phyloP scores from a whole-genome alignment of 2,888 invertebrate species.

The Lydus trimaculatus region DNA sequence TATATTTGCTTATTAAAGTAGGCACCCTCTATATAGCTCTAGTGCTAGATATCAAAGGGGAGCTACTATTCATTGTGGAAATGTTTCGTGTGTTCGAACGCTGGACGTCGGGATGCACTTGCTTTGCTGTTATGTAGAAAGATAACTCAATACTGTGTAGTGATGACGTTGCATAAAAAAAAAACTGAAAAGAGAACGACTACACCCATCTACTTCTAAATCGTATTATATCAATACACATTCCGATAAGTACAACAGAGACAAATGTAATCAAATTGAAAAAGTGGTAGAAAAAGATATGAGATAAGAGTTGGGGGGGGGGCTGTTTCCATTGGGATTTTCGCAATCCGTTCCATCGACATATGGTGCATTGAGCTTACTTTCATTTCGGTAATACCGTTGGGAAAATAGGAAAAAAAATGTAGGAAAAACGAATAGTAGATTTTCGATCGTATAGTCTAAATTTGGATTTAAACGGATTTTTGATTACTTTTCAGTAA shows the following conservation, averaged over 20 bases:
- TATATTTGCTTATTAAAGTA: conserved; percentile 57
- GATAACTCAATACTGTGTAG: neutral
- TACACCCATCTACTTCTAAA: neutral
- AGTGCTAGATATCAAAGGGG: conserved; percentile 41
- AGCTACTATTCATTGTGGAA: conserved; percentile 53
- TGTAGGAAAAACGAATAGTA: neutral
- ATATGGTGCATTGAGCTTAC: conserved; percentile 1
- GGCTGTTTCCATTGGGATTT: conserved; percentile 1
- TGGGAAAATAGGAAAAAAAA: neutral
- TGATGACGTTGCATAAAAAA: conserved; percentile 1
- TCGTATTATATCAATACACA: neutral
- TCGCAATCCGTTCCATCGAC: conserved; percentile 1
- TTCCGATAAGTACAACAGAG: neutral
- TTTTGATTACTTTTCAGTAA: neutral
- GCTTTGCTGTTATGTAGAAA: conserved; percentile 14
- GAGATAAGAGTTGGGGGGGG: neutral
- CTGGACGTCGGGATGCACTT: conserved; percentile 33
- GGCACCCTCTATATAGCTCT: conserved; percentile 37
- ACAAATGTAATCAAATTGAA: neutral
- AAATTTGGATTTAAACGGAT: neutral
- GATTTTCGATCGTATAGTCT: neutral
- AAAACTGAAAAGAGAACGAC: neutral
- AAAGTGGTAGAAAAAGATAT: neutral
- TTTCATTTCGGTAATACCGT: neutral
- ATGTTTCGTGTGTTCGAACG: conserved; percentile 34